Evolutionary conservation across 2,888 invertebrate species (phyloP).

Genomic region (Netelia fuscicornis): DNA sequence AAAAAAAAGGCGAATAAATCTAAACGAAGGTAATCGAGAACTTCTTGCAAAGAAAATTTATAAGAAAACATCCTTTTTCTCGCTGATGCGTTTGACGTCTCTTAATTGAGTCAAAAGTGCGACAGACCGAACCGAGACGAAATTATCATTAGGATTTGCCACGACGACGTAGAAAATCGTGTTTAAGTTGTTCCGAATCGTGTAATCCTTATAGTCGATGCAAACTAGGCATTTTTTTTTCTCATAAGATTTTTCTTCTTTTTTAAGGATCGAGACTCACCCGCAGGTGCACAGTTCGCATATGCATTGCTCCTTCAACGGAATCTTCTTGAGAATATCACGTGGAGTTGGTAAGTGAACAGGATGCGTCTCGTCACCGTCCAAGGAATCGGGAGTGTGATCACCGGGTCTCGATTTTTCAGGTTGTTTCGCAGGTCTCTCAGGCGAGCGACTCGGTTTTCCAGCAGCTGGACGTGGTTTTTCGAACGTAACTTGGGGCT

Average conservation of each 20-base stretch:
- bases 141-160: slow-evolving; percentile 57
- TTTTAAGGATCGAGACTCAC: slow-evolving; percentile 86
- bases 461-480: slow-evolving; percentile 73
- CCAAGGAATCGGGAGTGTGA: slow-evolving; percentile 78
- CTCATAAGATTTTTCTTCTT: not conserved
- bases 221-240: not conserved
- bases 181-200: not conserved
- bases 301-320: slow-evolving; percentile 92
- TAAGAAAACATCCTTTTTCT: not conserved
- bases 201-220: slow-evolving; percentile 28
- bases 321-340: slow-evolving; percentile 83
- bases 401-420: slow-evolving; percentile 78
- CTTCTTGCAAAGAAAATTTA: slow-evolving; percentile 1
- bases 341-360: slow-evolving; percentile 82
- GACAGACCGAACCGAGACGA: slow-evolving; percentile 21
- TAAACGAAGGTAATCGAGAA: slow-evolving; percentile 49
- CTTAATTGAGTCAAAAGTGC: not conserved
- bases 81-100: not conserved
- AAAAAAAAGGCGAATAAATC: slow-evolving; percentile 38
- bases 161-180: slow-evolving; percentile 9
- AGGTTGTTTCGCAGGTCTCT: slow-evolving; percentile 80
- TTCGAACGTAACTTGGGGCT: slow-evolving; percentile 68
- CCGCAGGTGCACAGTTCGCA: slow-evolving; percentile 97
- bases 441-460: slow-evolving; percentile 74
- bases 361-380: slow-evolving; percentile 71